phyloP scores from a whole-genome alignment of 1,140 invertebrate species.

The Scaptodrosophila lebanonensis region DNA sequence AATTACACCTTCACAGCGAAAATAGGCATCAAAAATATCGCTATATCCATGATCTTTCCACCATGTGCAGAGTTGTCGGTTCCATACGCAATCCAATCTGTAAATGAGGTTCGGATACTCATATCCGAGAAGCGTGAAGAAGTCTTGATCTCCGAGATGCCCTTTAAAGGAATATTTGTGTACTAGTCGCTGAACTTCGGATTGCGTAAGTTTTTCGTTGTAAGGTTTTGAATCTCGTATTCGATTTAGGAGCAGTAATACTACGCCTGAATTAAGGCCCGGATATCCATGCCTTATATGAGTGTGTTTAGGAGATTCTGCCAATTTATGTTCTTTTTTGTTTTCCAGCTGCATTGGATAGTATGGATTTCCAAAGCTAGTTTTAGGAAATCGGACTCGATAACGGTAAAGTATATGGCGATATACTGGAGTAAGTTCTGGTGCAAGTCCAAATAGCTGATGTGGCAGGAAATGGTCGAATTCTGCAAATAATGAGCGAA shows the following conservation, averaged over 20 bases:
- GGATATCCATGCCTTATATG: constrained; percentile 80
- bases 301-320: constrained; percentile 29
- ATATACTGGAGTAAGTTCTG: constrained; percentile 89
- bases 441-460: constrained; percentile 86
- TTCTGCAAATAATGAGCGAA: constrained; percentile 82
- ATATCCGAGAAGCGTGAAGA: constrained; percentile 85
- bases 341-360: constrained; percentile 49
- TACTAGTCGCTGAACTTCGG: constrained; percentile 80
- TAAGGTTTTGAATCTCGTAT: constrained; percentile 83
- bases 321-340: constrained; percentile 35
- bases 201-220: constrained; percentile 79
- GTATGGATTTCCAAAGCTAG: constrained; percentile 79
- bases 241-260: constrained; percentile 85
- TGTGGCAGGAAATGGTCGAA: constrained; percentile 79
- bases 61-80: constrained; percentile 90
- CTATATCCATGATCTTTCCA: constrained; percentile 89
- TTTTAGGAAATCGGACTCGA: constrained; percentile 81
- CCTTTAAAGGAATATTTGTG: constrained; percentile 86
- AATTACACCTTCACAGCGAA: constrained; percentile 83
- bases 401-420: constrained; percentile 86
- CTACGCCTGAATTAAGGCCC: constrained; percentile 90
- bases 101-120: constrained; percentile 87
- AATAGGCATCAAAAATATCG: constrained; percentile 87
- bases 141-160: constrained; percentile 92
- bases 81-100: constrained; percentile 88